Evolutionary conservation across 2,113 vertebrate genomes (phyloP), one percentile per base, ranked within the genome.

Genomic region (Odontesthes bonariensis): DNA sequence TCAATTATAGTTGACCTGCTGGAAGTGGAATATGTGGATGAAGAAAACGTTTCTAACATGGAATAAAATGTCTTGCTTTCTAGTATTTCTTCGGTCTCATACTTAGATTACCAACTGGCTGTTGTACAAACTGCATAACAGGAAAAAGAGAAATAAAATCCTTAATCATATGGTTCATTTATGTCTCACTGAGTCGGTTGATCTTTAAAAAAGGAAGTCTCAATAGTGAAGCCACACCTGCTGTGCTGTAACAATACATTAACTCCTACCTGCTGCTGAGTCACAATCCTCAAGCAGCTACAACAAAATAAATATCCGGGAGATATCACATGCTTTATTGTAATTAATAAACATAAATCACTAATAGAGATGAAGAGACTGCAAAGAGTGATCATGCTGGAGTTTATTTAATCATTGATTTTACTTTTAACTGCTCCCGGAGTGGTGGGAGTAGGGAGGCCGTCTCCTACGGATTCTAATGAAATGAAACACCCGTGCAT

Each of bases 261-360:
- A 61, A 75, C 82, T 85, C 86, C 89, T 75, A 85, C 89, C 63
- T 79, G 27, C 69, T 35, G 27, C 54, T 89, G 84, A 89, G 66
- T 89, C 86, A 91, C 19, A 59, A 40, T 67, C 53, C 75, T 73
- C 23, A 46, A 71, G 64, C 59, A 54, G 20, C 79, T 70, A 69
- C 51, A 73, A 51, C 44, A 42, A 83, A 54, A 59, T 51, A 2
- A 73, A 79, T 66, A 32, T 33, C 53, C 20, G 81, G 42, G 42
- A 65, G 75, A 60, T 33, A 70, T 27, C 54, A 72, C 56, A 56
- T 16, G 31, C 20, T 59, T n/a, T 42, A 19, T 66, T 23, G 42
- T 54, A 64, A 75, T n/a, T 44, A 60, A 69, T 49, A 66, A 78
- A 62, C 33, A 38, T 67, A 58, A 83, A 46, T 79, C 76, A 74